Base-by-base conservation (phyloP, 2,797 vertebrate genomes). In the Sus cebifrons region DNA sequence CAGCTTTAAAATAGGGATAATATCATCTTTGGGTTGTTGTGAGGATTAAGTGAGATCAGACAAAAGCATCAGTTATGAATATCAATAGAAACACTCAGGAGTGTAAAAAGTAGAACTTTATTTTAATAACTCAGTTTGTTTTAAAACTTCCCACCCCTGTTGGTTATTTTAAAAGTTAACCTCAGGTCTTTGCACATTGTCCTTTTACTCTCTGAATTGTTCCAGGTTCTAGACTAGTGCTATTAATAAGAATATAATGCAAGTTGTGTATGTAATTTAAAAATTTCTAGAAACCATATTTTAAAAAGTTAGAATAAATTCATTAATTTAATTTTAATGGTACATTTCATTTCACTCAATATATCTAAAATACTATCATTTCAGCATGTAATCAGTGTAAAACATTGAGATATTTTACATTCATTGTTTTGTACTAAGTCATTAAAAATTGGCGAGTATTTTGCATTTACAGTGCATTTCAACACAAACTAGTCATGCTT, bases 271-370 rank as follows among this genome's bases (percentile, higher is more conserved):
- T 16, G 4, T 44, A 79, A 67, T 62, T 85, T 91, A 14, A 79
- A 84, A 14, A 14, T 65, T 88, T 77, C 56, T 73, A 68, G 36
- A 71, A 89, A 64, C 6, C 65, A 20, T 4, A 52, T 60, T 71
- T 81, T 75, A 75, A 21, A 79, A 83, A 74, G 2, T 79, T 92
- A 82, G 27, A 88, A 73, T 52, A 89, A 85, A 23, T 12, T 56
- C 7, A 86, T 68, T 2, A 73, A 58, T 70, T 95, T 83, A 36
- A 94, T 67, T 77, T 79, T 89, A 74, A 86, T 21, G 74, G 83
- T 29, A 40, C 9, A 58, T 89, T 84, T 81, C 56, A 56, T 52
- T 82, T 83, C 83, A 92, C 29, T 74, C 27, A 91, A 9, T 25
- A 73, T 64, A 58, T 56, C 6, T 11, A 68, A 91, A 77, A 68